A percentile compares a stretch with the other conserved stretches of the same genome.
Evolutionary conservation across 2,113 vertebrate species (phyloP).

Genomic region (Myrmecobius fasciatus): DNA sequence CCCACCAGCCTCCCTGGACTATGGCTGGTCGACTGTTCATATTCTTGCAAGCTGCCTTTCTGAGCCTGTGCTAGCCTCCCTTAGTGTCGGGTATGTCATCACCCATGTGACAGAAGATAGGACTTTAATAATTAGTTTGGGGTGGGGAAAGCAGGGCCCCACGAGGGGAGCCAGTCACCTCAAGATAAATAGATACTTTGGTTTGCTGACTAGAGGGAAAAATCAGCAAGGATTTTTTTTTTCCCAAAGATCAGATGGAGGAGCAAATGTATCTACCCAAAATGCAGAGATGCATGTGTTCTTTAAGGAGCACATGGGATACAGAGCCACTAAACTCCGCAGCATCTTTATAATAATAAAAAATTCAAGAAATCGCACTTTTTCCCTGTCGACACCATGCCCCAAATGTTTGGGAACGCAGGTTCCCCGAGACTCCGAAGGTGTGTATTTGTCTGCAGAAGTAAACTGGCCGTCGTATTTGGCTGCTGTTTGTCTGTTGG

Average conservation of each 20-base stretch:
- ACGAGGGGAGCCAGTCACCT: conserved; percentile 57
- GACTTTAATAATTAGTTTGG: conserved; percentile 79
- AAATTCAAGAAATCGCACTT: conserved; percentile 16
- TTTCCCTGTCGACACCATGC: conserved; percentile 70
- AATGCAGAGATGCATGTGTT: conserved; percentile 34
- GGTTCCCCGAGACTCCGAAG: conserved; percentile 66
- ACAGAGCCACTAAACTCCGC: conserved; percentile 48
- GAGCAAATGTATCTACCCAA: conserved; percentile 39
- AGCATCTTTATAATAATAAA: conserved; percentile 23
- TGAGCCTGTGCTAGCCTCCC: conserved; percentile 77
- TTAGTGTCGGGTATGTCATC: conserved; percentile 77
- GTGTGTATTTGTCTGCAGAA: conserved; percentile 49
- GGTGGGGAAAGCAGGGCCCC: conserved; percentile 46
- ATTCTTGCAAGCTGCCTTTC: conserved; percentile 76
- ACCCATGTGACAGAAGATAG: conserved; percentile 79
- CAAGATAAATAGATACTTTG: conserved; percentile 74
- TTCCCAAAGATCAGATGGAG: conserved; percentile 53
- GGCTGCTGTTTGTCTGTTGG: conserved; percentile 54
- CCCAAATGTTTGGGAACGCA: conserved; percentile 65
- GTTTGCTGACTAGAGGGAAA: conserved; percentile 66
- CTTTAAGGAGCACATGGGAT: conserved; percentile 67
- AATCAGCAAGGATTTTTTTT: not conserved
- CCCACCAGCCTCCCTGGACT: conserved; percentile 67
- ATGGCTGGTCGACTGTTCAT: conserved; percentile 80
- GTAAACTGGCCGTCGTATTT: conserved; percentile 58